These are phyloP conservation scores for Leucopsar rothschildi DNA, from an alignment of 2,113 vertebrate genomes.

Conservation along the genomic window DNA sequence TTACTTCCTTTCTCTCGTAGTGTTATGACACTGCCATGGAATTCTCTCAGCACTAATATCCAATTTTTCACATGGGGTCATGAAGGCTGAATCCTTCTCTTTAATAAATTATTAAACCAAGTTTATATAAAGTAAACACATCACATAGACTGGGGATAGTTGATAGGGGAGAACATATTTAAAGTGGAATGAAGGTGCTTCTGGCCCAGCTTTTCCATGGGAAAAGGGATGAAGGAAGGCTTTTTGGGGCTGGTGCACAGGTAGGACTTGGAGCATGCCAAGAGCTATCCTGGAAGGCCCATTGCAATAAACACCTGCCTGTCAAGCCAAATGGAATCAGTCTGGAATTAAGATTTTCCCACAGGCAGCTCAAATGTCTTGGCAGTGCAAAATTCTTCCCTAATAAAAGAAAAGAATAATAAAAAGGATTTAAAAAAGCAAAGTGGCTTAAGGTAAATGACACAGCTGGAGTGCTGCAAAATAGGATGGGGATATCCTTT, in stretches of 20 bases:
- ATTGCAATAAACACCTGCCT: background rate
- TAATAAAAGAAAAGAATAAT: background rate
- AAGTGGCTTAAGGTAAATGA: background rate
- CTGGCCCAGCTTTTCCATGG: background rate
- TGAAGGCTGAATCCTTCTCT: background rate
- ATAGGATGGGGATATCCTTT: background rate
- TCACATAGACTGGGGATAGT: background rate
- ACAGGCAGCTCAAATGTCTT: background rate
- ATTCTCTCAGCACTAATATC: background rate
- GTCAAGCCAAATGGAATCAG: background rate
- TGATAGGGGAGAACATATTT: background rate
- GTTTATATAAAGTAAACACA: background rate
- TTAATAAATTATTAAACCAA: background rate
- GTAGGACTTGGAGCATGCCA: background rate
- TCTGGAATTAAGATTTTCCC: background rate
- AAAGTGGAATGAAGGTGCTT: background rate
- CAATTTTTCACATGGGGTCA: fast-evolving
- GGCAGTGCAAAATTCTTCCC: background rate
- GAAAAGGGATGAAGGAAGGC: background rate
- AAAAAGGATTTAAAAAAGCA: background rate
- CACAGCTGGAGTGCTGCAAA: background rate
- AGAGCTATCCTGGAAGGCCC: background rate
- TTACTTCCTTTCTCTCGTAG: background rate
- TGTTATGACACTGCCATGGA: background rate
- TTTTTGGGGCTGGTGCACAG: background rate